Percentiles rank a stretch among this genome's conserved stretches.
These are phyloP conservation scores for Drosophila anomalata DNA, from an alignment of 2,888 invertebrate genomes.

Conservation along the genomic window DNA sequence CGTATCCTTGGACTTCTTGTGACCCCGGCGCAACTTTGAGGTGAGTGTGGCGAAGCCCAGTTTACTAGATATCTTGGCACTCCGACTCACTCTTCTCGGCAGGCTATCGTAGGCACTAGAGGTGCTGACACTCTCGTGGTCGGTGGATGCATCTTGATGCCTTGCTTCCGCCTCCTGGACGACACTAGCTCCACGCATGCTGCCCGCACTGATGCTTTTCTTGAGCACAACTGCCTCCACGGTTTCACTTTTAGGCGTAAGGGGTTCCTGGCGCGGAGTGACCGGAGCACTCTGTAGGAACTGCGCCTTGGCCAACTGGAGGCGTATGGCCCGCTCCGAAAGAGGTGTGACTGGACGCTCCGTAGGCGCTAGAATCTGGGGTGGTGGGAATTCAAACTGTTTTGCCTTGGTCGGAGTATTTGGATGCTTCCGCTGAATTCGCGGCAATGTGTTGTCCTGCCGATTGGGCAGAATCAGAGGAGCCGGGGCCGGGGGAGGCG, in stretches of 20 bases:
- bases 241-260: constrained; percentile 83
- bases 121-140: constrained; percentile 81
- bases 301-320: constrained; percentile 89
- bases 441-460: constrained; percentile 81
- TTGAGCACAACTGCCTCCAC: constrained; percentile 84
- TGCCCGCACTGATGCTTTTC: constrained; percentile 91
- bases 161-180: constrained; percentile 12
- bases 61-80: constrained; percentile 82
- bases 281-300: constrained; percentile 85
- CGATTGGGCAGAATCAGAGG: constrained; percentile 71
- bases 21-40: constrained; percentile 85
- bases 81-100: constrained; percentile 83
- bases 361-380: constrained; percentile 23
- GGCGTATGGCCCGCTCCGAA: constrained; percentile 86
- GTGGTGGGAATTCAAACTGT: constrained; percentile 63
- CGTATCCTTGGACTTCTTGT: constrained; percentile 71
- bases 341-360: constrained; percentile 79
- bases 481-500: constrained; percentile 9
- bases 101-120: constrained; percentile 84
- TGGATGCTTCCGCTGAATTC: constrained; percentile 78
- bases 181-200: constrained; percentile 84
- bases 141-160: constrained; percentile 61
- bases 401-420: constrained; percentile 77
- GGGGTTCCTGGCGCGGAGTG: constrained; percentile 61
- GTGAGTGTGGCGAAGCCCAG: constrained; percentile 86